Evolutionary conservation across 2,113 vertebrate species (phyloP).

Genomic region (Callionymus lyra): DNA sequence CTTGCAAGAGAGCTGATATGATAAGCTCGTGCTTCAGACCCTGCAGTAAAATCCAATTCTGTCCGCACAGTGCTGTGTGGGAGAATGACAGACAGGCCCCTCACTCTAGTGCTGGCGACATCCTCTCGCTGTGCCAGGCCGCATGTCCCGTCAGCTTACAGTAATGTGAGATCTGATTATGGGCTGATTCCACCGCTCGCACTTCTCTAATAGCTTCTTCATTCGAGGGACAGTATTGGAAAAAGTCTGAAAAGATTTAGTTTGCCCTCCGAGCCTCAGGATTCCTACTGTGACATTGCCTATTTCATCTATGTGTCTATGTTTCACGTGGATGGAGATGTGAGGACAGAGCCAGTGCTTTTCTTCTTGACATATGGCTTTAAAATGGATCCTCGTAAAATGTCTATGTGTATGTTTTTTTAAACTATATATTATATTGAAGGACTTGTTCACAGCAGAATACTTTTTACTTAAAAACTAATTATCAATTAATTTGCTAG

Average conservation of each 20-base stretch:
- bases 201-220: constrained; percentile 1
- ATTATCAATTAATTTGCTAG: no score
- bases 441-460: no score
- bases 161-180: constrained; percentile 19
- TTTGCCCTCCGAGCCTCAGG: neutral
- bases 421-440: no score
- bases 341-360: no score
- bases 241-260: constrained; percentile 13
- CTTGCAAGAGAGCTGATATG: neutral
- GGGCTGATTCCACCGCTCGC: constrained; percentile 6
- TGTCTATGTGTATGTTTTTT: no score
- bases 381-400: neutral
- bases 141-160: constrained; percentile 15
- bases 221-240: constrained; percentile 6
- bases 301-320: neutral
- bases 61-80: constrained; percentile 35
- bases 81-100: constrained; percentile 17
- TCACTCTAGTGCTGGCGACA: constrained; percentile 24
- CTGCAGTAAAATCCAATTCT: constrained; percentile 10
- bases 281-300: constrained; percentile 1
- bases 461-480: no score
- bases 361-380: neutral
- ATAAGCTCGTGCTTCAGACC: constrained; percentile 15
- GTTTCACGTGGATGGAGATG: neutral
- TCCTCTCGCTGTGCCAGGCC: constrained; percentile 11